These are phyloP conservation scores for Drosophila pseudotakahashii DNA, from an alignment of 2,888 invertebrate species.

Conservation along the genomic window DNA sequence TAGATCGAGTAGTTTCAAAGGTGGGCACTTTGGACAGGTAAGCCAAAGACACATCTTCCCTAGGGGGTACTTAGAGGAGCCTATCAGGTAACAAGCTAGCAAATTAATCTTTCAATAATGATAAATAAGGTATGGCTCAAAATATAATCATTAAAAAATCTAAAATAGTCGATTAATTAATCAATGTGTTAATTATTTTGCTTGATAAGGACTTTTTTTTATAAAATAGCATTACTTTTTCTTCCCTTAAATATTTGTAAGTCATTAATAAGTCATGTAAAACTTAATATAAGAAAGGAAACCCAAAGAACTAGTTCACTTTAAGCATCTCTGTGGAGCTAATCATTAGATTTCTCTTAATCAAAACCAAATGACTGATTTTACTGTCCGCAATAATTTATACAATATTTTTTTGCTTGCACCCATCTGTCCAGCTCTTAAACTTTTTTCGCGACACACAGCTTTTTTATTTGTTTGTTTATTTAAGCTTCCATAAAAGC, in stretches of 20 bases:
- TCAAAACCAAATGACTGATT: constrained; percentile 25
- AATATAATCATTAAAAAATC: too few species aligned
- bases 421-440: constrained; percentile 1
- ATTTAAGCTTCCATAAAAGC: constrained; percentile 18
- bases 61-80: not conserved
- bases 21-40: not conserved
- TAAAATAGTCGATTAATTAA: too few species aligned
- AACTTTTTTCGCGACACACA: constrained; percentile 12
- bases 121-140: too few species aligned
- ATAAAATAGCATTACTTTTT: too few species aligned
- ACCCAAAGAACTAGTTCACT: constrained; percentile 17
- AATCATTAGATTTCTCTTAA: constrained; percentile 5
- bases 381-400: constrained; percentile 17
- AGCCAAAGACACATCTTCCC: not conserved
- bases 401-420: constrained; percentile 13
- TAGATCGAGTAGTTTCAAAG: constrained; percentile 1
- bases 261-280: too few species aligned
- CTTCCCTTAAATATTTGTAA: too few species aligned
- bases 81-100: not conserved
- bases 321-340: constrained; percentile 6
- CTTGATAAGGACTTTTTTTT: too few species aligned
- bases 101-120: too few species aligned
- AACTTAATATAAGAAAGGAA: too few species aligned
- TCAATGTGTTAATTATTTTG: too few species aligned
- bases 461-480: constrained; percentile 21